These are phyloP conservation scores for Dascyllus trimaculatus DNA, from an alignment of 2,113 vertebrate genomes.

Conservation along the genomic window DNA sequence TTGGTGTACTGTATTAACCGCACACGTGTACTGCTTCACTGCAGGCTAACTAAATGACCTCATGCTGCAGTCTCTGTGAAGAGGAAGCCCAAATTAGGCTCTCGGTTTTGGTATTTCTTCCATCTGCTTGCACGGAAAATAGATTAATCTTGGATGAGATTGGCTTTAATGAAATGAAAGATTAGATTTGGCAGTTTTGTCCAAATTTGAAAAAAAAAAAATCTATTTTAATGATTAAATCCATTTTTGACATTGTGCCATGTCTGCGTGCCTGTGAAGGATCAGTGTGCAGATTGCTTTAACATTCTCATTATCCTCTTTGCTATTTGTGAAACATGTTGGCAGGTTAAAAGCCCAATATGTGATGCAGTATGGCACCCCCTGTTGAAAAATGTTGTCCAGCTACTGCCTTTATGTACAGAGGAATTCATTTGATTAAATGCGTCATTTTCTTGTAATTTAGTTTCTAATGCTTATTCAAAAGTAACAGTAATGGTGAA, in stretches of 20 bases:
- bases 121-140: constrained; percentile 75
- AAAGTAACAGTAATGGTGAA: neutral
- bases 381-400: constrained; percentile 36
- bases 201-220: constrained; percentile 50
- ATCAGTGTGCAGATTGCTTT: constrained; percentile 76
- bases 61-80: constrained; percentile 57
- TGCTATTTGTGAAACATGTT: constrained; percentile 66
- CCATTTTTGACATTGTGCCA: constrained; percentile 73
- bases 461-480: constrained; percentile 3
- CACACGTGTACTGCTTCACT: constrained; percentile 50
- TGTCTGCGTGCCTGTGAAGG: constrained; percentile 60
- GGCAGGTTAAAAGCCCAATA: constrained; percentile 60
- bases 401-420: constrained; percentile 47
- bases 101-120: constrained; percentile 61
- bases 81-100: constrained; percentile 62
- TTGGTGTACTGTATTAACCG: constrained; percentile 41
- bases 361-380: constrained; percentile 41
- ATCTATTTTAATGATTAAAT: constrained; percentile 79
- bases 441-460: constrained; percentile 11
- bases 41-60: constrained; percentile 65
- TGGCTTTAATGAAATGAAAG: constrained; percentile 78
- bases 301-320: constrained; percentile 68
- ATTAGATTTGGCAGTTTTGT: constrained; percentile 75
- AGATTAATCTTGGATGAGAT: constrained; percentile 77
- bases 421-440: constrained; percentile 19